Base-by-base conservation (phyloP, 2,113 vertebrate species). In the Cichladusa arquata region DNA sequence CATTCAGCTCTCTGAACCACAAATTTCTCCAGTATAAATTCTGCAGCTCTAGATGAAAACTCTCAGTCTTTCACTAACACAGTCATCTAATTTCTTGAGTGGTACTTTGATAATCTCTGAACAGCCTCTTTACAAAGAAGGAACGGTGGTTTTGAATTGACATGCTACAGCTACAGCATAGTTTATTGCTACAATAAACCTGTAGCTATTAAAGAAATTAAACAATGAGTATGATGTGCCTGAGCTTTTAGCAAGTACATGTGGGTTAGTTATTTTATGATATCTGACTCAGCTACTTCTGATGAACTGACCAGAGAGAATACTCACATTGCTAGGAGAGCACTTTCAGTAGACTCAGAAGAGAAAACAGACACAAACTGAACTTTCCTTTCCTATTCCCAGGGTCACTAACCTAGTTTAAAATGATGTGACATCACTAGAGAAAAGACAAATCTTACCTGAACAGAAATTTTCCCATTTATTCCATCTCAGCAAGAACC, bases 131-230 rank as follows among this genome's bases (percentile, higher is more conserved):
- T 16, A 53, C 13, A 3, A 90, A 73, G 73, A 65, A 81, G 47
- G 44, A 95, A 36, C 8, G 34, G 12, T 58, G 65, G 0, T 53
- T 90, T 70, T 69, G 62, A 92, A 90, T 57, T 77, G 80, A 92
- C 50, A 58, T 58, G 58, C 62, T 62, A 90, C 56, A 79, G 77
- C 61, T 66, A 56, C 50, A 80, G 53, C 20, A 10, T 81, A 67
- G 86, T 95, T 96, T 96, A 96, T 92, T 94, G 79, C 74, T 80
- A 72, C 88, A 96, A 96, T 96, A 96, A 96, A 88, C 66, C 47
- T 44, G 47, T 73, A 96, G 86, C 62, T 86, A 92, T 93, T 95
- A 94, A 88, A 88, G 86, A 93, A 94, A 95, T 97, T 93, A 91
- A 97, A 87, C 90, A 93, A 92, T 34, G 66, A 72, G n/a, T 38